Evolutionary conservation across 2,113 vertebrate genomes (phyloP).

Genomic region (Amphiprion percula): DNA sequence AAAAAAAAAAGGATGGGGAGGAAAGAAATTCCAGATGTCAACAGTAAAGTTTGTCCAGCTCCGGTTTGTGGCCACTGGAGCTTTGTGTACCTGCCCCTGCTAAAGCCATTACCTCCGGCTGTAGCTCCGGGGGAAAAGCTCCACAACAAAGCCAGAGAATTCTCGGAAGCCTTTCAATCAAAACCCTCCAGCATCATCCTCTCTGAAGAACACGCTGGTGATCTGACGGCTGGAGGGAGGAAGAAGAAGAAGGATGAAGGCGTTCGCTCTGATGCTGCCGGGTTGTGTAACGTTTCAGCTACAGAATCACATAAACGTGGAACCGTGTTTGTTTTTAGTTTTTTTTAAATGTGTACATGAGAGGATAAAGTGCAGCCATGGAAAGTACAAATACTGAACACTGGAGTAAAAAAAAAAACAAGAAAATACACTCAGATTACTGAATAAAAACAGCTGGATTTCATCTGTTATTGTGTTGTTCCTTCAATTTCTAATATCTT

Average conservation of each 20-base stretch:
- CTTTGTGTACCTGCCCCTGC: conserved; percentile 85
- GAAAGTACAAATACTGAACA: too few relatives aligned
- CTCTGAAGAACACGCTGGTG: conserved; percentile 32
- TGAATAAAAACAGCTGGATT: too few relatives aligned
- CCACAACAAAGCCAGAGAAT: conserved; percentile 79
- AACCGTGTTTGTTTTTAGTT: background rate
- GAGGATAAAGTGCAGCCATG: background rate
- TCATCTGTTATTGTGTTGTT: too few relatives aligned
- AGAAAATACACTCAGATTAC: too few relatives aligned
- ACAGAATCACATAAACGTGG: too few relatives aligned
- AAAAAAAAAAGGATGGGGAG: conserved; percentile 72
- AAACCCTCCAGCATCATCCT: conserved; percentile 16
- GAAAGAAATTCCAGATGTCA: conserved; percentile 88
- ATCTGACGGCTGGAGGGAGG: conserved; percentile 55
- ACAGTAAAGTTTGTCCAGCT: conserved; percentile 86
- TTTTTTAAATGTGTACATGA: background rate
- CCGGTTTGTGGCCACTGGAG: conserved; percentile 81
- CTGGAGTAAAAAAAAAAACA: too few relatives aligned
- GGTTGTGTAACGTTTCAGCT: conserved; percentile 4
- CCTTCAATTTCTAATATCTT: too few relatives aligned
- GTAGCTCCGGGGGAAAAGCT: conserved; percentile 56
- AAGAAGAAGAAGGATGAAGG: conserved; percentile 14
- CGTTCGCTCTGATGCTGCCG: conserved; percentile 16
- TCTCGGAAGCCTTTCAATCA: conserved; percentile 84
- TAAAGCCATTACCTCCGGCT: conserved; percentile 85